Base-by-base conservation (phyloP, 1,140 invertebrate species). In the Drosophila arawakana region DNA sequence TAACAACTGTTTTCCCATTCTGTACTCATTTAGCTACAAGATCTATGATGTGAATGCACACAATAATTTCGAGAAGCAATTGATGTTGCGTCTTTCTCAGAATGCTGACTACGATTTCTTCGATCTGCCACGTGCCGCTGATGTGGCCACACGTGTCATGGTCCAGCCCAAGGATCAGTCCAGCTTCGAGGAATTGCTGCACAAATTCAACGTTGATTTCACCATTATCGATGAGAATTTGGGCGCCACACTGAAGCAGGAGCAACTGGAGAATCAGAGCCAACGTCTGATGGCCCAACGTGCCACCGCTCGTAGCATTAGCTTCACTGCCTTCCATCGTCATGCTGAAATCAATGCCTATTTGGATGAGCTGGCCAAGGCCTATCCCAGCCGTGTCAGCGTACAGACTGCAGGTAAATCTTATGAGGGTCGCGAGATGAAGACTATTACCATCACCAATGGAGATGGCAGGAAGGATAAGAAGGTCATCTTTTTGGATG, bases 401-500 rank as follows among this genome's bases (percentile, higher is more conserved):
- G 89, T 94, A 0, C 82, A 92, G 6, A 85, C 76, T 3, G 92
- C 91, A 8, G 94, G 93, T 35, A 81, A 92, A 21, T 93, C 93
- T 8, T 93, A 93, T 52, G 93, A 94, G 85, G 93, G 93, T 0
- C 92, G 94, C 35, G 91, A 93, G 13, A 85, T 95, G 46, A 94
- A 93, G 76, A 93, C 93, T 41, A 90, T 95, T 54, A 94, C 93
- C 50, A 94, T 95, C 50, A 93, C 92, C 37, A 93, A 92, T 30
- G 91, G 89, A 34, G 86, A 91, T 52, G 79, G 84, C 39, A 73
- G 11, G 47, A 39, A 82, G 4, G 90, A 80, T 39, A 95, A 95
- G 72, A 94, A 93, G 0, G 93, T 94, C 0, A 93, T 94, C 67
- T 88, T 95, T 11, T 90, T 94, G 30, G 94, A 95, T 62, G 94